Conservation (phyloP, 2,888 invertebrate genomes). For the Chalcosyrphus nemorum region DNA sequence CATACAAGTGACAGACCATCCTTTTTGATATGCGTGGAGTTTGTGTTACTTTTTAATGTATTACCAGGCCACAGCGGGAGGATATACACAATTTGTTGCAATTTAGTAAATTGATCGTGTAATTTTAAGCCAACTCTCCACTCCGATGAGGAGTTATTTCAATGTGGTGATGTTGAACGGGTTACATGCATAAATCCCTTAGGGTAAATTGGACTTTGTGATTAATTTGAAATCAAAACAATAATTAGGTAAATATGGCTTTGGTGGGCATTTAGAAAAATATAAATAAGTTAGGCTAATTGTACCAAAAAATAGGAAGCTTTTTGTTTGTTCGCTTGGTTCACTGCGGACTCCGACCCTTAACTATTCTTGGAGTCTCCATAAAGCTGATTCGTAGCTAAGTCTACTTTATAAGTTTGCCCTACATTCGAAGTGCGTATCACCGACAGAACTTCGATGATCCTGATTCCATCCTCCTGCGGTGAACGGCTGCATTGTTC, state of each 20-base stretch:
- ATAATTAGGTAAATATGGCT: not conserved
- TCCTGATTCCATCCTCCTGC: no score
- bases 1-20: slow-evolving; percentile 26
- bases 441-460: no score
- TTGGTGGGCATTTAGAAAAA: no score
- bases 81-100: slow-evolving; percentile 21
- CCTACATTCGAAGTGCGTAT: no score
- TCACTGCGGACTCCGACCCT: no score
- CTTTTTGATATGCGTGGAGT: slow-evolving; percentile 19
- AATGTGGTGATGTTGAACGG: slow-evolving; percentile 30
- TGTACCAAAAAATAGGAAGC: no score
- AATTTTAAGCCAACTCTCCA: slow-evolving; percentile 39
- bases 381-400: no score
- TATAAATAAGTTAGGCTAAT: no score
- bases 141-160: slow-evolving; percentile 24
- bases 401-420: no score
- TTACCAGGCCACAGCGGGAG: not conserved
- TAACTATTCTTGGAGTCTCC: no score
- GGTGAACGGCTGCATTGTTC: no score
- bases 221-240: not conserved
- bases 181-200: not conserved
- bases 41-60: slow-evolving; percentile 32
- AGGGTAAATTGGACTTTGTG: not conserved
- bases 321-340: no score
- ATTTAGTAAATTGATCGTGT: slow-evolving; percentile 56